These are phyloP conservation scores for Oligia fasciuncula DNA, from an alignment of 2,888 invertebrate genomes.

Conservation along the genomic window DNA sequence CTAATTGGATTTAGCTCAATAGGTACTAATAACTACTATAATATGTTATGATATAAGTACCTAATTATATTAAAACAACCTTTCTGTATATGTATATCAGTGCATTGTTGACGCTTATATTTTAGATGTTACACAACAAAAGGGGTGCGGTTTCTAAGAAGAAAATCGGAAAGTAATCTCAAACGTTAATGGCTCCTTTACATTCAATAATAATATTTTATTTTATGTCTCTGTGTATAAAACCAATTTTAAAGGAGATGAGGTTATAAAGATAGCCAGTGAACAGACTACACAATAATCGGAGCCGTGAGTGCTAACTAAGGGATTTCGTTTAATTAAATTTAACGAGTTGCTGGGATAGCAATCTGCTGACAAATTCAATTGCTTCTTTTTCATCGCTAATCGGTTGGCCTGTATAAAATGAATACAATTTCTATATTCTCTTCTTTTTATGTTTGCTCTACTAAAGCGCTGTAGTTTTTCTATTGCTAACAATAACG, in stretches of 20 bases:
- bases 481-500: background rate
- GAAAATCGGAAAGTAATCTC: background rate
- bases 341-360: conserved; percentile 26
- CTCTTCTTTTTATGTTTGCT: background rate
- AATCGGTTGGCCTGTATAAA: conserved; percentile 4
- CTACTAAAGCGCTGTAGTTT: background rate
- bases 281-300: conserved; percentile 19
- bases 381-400: conserved; percentile 25
- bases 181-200: background rate
- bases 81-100: too few species aligned
- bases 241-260: conserved; percentile 25
- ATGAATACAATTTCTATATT: background rate
- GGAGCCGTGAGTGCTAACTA: conserved; percentile 31
- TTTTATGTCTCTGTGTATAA: background rate
- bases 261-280: conserved; percentile 14
- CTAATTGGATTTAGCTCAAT: too few species aligned
- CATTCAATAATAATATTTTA: conserved; percentile 21
- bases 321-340: conserved; percentile 54
- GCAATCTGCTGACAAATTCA: conserved; percentile 30
- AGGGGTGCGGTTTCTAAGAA: background rate
- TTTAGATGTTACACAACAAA: background rate
- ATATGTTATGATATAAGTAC: too few species aligned
- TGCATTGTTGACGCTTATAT: background rate
- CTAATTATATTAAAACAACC: background rate
- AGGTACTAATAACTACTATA: too few species aligned